These are phyloP conservation scores for Muricea muricata DNA, from an alignment of 92 coral and sea anemone genomes.

Conservation along the genomic window DNA sequence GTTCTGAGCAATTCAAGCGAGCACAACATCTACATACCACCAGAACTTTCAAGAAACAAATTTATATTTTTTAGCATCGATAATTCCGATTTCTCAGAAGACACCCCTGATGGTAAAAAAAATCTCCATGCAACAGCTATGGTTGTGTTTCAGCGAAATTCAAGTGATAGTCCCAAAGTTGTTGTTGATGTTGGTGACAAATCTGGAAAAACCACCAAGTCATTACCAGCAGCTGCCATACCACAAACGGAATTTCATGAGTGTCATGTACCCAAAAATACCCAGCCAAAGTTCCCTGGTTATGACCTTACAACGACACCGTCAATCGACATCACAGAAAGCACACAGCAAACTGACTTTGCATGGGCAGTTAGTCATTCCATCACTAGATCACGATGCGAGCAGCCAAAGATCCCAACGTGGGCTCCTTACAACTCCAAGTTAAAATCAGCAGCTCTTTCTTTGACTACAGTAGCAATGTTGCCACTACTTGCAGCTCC, in stretches of 20 bases:
- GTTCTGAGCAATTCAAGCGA: conserved; percentile 5
- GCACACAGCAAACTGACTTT: conserved; percentile 33
- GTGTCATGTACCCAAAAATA: conserved; percentile 36
- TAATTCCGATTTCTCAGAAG: too few species aligned
- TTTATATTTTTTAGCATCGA: too few species aligned
- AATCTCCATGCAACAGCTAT: conserved; percentile 40
- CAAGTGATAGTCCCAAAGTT: too few species aligned
- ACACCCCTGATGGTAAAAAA: too few species aligned
- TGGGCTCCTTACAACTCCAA: neutral
- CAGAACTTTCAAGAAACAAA: conserved; percentile 21
- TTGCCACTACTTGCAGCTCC: conserved; percentile 43
- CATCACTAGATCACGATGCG: too few species aligned
- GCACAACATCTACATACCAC: neutral
- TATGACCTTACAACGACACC: conserved; percentile 47
- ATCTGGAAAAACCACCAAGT: too few species aligned
- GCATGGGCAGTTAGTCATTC: conserved; percentile 44
- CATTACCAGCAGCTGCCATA: too few species aligned
- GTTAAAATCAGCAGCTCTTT: too few species aligned
- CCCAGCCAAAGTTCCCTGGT: conserved; percentile 46
- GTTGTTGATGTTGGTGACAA: too few species aligned
- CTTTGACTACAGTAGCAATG: conserved; percentile 13
- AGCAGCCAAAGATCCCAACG: too few species aligned
- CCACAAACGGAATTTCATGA: too few species aligned
- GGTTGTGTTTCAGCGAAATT: neutral
- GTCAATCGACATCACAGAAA: conserved; percentile 9